Percentiles rank a stretch among this genome's conserved stretches.
Evolutionary conservation across 2,113 vertebrate genomes (phyloP).

Genomic region (Dipodomys ordii): DNA sequence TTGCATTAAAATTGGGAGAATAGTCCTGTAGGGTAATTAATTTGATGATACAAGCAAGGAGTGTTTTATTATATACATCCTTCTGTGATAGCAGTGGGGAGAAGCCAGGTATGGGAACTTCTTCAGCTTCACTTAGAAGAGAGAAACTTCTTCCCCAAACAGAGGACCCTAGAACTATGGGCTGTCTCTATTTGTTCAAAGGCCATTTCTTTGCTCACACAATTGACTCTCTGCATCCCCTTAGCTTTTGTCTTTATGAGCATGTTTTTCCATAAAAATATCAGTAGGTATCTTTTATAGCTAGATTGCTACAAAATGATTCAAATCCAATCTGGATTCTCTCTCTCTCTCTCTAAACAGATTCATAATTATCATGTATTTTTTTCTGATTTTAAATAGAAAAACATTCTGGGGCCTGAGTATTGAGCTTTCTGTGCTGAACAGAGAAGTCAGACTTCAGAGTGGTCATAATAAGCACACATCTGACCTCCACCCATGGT

Average conservation of each 20-base stretch:
- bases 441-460: not conserved
- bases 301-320: not conserved
- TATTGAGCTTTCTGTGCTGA: not conserved
- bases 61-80: not conserved
- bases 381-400: constrained; percentile 29
- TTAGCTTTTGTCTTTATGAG: not conserved
- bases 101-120: not conserved
- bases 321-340: not conserved
- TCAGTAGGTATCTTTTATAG: not conserved
- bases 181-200: not conserved
- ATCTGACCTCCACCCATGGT: not conserved
- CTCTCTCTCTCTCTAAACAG: not conserved
- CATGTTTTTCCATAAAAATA: not conserved
- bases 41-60: not conserved
- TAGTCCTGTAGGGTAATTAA: not conserved
- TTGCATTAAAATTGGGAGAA: not conserved
- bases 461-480: not conserved
- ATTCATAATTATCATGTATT: not conserved
- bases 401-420: not conserved
- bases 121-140: constrained; percentile 7
- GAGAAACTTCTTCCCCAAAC: constrained; percentile 12
- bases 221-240: not conserved
- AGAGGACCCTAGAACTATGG: not conserved
- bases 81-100: not conserved
- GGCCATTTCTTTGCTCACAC: not conserved